A percentile compares a stretch with the other conserved stretches of the same genome.
phyloP scores from a whole-genome alignment of 2,888 invertebrate genomes.

The Taphrorychus bicolor region DNA sequence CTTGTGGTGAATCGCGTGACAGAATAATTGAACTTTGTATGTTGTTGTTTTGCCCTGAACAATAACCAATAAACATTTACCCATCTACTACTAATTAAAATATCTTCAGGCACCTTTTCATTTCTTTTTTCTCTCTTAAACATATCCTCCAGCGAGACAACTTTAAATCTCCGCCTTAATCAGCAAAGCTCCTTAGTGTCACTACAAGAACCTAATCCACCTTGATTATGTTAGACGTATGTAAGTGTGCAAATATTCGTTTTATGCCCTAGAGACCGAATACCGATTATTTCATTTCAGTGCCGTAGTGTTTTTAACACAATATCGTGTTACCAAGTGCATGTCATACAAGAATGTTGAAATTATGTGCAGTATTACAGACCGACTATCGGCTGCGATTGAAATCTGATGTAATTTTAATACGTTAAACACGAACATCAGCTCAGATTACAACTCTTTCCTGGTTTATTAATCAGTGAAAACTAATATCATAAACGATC shows the following conservation, averaged over 20 bases:
- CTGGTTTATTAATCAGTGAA: constrained; percentile 10
- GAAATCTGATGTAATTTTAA: not conserved
- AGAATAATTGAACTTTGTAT: too few species aligned
- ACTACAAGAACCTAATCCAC: not conserved
- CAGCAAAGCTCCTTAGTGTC: not conserved
- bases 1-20: too few species aligned
- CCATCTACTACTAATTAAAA: not conserved
- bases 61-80: too few species aligned
- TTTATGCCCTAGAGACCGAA: not conserved
- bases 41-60: too few species aligned
- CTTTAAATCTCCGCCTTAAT: not conserved
- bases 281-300: not conserved
- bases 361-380: not conserved
- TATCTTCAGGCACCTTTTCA: not conserved
- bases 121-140: not conserved
- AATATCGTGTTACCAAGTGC: not conserved
- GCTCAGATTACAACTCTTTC: not conserved
- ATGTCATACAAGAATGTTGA: not conserved
- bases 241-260: not conserved
- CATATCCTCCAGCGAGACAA: not conserved
- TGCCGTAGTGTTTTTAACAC: not conserved
- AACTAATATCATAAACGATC: constrained; percentile 19
- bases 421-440: not conserved
- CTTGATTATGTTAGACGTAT: not conserved
- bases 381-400: not conserved